Conservation (phyloP, 2,113 vertebrate species). For the Cranoglanis bouderius region DNA sequence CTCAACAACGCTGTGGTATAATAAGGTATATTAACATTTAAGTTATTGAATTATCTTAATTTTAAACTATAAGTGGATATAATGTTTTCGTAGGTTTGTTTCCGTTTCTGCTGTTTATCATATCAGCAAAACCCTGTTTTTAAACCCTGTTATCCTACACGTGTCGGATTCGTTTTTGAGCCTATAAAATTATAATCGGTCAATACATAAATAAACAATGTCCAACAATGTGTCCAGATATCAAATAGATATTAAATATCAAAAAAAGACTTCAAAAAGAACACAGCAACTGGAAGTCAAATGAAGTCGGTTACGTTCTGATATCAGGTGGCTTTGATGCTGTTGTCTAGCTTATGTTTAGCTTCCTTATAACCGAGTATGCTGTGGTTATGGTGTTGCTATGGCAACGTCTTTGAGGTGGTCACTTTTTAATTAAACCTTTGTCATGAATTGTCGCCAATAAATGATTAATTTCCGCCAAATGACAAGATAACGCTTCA, state of each 20-base stretch:
- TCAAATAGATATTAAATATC: too few species aligned
- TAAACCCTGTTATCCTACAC: neutral
- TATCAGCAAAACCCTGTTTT: neutral
- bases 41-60: too few species aligned
- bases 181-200: too few species aligned
- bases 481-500: neutral
- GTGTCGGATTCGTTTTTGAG: too few species aligned
- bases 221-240: too few species aligned
- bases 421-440: neutral
- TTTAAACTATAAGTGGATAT: too few species aligned
- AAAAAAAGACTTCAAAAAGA: too few species aligned
- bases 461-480: neutral
- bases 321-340: neutral
- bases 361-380: neutral
- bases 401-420: neutral
- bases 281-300: neutral
- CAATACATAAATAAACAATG: too few species aligned
- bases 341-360: neutral
- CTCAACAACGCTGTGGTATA: neutral
- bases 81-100: too few species aligned
- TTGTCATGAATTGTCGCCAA: neutral
- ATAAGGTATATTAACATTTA: neutral
- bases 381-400: neutral
- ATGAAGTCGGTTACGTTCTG: neutral
- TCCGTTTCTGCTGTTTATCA: too few species aligned